Evolutionary conservation across 2,797 vertebrate genomes (phyloP).

Genomic region (Tragopan temminckii): DNA sequence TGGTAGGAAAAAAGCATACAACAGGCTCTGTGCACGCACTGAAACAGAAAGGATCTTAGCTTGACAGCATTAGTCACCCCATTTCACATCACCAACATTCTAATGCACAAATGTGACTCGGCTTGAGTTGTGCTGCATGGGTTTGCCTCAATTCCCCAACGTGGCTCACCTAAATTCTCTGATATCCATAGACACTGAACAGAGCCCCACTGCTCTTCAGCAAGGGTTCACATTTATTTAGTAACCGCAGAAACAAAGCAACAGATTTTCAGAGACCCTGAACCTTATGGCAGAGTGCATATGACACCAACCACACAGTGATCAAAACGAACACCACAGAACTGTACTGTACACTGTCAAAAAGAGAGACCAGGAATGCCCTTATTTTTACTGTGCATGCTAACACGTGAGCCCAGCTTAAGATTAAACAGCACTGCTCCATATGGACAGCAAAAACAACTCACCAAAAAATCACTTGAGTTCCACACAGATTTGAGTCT

Average conservation of each 20-base stretch:
- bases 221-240: background rate
- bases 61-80: background rate
- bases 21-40: background rate
- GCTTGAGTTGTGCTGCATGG: background rate
- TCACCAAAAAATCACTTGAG: background rate
- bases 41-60: background rate
- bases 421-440: background rate
- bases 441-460: background rate
- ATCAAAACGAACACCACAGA: background rate
- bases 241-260: background rate
- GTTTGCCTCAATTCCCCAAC: background rate
- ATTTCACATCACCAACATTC: rapidly evolving
- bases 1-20: rapidly evolving
- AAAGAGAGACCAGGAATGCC: rapidly evolving
- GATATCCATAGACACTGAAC: background rate
- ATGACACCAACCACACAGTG: background rate
- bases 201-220: background rate
- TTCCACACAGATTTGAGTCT: background rate
- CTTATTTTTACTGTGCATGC: background rate
- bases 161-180: rapidly evolving
- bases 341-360: rapidly evolving
- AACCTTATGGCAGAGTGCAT: background rate
- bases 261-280: background rate
- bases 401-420: background rate
- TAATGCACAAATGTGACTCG: background rate